Conservation (phyloP, 2,797 vertebrate genomes). For the Manis javanica region DNA sequence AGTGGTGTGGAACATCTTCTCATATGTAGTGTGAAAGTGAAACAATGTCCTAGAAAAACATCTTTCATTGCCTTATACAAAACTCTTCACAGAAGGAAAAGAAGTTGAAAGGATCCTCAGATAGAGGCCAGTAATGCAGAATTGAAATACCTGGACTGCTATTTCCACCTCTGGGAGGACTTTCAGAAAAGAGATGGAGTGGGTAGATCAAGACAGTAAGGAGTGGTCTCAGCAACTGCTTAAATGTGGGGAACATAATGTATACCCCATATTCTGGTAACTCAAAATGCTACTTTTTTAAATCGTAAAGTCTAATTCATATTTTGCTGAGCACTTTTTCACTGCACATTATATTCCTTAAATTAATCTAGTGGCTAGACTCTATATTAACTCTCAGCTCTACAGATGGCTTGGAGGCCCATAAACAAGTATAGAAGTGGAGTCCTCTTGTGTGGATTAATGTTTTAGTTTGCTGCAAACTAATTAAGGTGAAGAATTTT, state of each 20-base stretch:
- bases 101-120: not conserved
- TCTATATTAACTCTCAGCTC: conserved; percentile 58
- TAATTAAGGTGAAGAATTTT: conserved; percentile 72
- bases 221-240: not conserved
- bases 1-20: not conserved
- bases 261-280: not conserved
- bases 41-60: not conserved
- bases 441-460: conserved; percentile 67
- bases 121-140: not conserved
- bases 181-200: not conserved
- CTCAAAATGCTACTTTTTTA: not conserved
- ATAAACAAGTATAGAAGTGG: conserved; percentile 66
- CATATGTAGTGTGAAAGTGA: not conserved
- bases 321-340: conserved; percentile 41
- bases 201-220: not conserved
- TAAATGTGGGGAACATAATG: not conserved
- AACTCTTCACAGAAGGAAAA: conserved; percentile 25
- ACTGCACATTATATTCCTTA: conserved; percentile 44
- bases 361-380: conserved; percentile 55
- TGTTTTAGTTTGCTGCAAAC: conserved; percentile 71
- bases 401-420: conserved; percentile 52
- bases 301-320: not conserved
- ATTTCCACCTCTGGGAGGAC: too few species aligned
- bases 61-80: not conserved
- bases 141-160: not conserved